Base-by-base conservation (phyloP, 2,113 vertebrate genomes). In the Garra rufa region DNA sequence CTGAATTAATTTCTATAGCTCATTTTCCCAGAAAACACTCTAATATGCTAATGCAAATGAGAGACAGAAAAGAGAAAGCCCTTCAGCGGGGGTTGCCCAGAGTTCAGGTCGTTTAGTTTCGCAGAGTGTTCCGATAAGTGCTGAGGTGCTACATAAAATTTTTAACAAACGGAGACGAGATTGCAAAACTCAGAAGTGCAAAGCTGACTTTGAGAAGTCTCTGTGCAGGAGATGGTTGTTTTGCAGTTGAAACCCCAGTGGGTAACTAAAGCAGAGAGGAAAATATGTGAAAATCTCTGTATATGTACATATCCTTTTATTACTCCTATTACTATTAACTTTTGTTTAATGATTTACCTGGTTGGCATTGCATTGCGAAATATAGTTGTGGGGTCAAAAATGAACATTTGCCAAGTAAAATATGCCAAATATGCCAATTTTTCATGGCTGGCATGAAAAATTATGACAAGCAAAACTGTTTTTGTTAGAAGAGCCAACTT, bases 1-100 rank as follows among this genome's bases (percentile, higher is more conserved):
- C 97, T 97, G 97, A 98, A 99, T 99, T 99, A 99, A 99, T 99
- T 99, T 98, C 97, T 97, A 99, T 97, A 97, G 97, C 97, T 97
- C 97, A 98, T 99, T 99, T 99, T 95, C 93, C 97, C 97, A 96
- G 96, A 97, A 99, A 99, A 99, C 97, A 98, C 97, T 99, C 97
- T 97, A 97, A 98, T 98, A 99, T 97, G 97, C 97, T 98, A 98
- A 99, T 98, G 96, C 96, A 96, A 96, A 96, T 94, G 96, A 96
- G 95, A 97, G 95, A 94, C 95, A 95, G 90, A 96, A 96, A 96
- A 84, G 89, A 85, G 89, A 92, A 81, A 78, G 81, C 55, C 92
- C 91, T 91, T 96, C 94, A 96, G 96, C 94, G 93, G 94, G 94
- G 94, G 93, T 95, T 95, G 93, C 94, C 94, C 94, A 93, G 95